phyloP scores from a whole-genome alignment of 2,113 vertebrate genomes.

The Aramus guarauna region DNA sequence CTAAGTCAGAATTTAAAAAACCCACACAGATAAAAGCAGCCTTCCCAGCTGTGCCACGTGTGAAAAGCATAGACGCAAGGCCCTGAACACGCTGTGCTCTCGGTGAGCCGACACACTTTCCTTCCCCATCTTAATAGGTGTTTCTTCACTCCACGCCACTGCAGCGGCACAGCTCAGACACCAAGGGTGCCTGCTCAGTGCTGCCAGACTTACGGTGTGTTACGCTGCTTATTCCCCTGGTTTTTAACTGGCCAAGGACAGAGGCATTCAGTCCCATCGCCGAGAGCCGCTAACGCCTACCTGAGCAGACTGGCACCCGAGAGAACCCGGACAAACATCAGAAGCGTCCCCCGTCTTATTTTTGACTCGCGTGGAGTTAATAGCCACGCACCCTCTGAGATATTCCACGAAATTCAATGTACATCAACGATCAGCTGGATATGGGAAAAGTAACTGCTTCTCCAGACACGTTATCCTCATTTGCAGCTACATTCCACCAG shows the following conservation, averaged over 20 bases:
- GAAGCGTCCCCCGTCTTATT: rapidly evolving
- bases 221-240: rapidly evolving
- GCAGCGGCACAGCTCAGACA: background rate
- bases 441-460: background rate
- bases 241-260: background rate
- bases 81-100: background rate
- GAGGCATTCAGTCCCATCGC: background rate
- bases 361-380: background rate
- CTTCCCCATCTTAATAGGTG: background rate
- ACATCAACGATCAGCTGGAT: rapidly evolving
- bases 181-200: background rate
- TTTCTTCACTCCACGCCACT: background rate
- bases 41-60: background rate
- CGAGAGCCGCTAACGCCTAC: background rate
- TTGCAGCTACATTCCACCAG: background rate
- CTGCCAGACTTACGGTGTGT: rapidly evolving
- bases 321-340: background rate
- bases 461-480: background rate
- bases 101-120: background rate
- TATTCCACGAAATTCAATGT: background rate
- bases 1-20: rapidly evolving
- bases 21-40: background rate
- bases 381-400: background rate
- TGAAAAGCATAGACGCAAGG: background rate
- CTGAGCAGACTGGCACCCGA: rapidly evolving